Evolutionary conservation across 2,888 invertebrate species (phyloP), one percentile per base, ranked within the genome.

Genomic region (Drosophila sordidapex): DNA sequence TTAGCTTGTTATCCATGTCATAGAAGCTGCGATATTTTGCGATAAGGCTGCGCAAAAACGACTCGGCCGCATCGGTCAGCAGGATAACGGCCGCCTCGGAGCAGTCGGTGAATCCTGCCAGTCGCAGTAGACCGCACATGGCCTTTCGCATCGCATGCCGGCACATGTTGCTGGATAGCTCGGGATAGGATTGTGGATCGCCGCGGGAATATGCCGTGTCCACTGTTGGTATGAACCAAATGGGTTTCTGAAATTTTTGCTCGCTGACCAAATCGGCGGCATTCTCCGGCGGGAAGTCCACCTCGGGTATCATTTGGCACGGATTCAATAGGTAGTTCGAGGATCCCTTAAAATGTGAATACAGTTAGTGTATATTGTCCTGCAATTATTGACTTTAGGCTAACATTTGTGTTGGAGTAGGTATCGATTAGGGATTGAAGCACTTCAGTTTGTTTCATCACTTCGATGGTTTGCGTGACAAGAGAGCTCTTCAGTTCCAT

Each of bases 381-480:
- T 4, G 8, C 15, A 46, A 25, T 49, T 21, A 38, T 21, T 33
- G 10, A 33, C 6, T 7, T 15, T 21, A 2, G 3, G 29, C 86
- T 79, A 85, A 91, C 93, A 61, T 92, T 92, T 83, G 92, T 93
- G 59, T 92, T 93, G 1, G 92, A 91, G 59, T 92, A 93, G 0
- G 92, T 92, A 65, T 93, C 93, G 31, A 93, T 93, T 2, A 93
- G 82, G 0, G 92, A 91, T 54, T 92, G 92, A 27, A 93, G 79
- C 83, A 93, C 90, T 77, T 93, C 93, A 0, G 93, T 93, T 79
- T 93, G 93, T 53, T 93, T 92, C 93, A 93, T 93, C 27, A 93
- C 92, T 79, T 93, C 93, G 36, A 93, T 91, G 5, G 93, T 93
- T 85, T 93, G 93, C 18, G 93, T 93, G 2, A 93, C 91, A 31